Evolutionary conservation across 2,888 invertebrate genomes (phyloP), one percentile per base, ranked within the genome.

Genomic region (Phymatocera aterrima): DNA sequence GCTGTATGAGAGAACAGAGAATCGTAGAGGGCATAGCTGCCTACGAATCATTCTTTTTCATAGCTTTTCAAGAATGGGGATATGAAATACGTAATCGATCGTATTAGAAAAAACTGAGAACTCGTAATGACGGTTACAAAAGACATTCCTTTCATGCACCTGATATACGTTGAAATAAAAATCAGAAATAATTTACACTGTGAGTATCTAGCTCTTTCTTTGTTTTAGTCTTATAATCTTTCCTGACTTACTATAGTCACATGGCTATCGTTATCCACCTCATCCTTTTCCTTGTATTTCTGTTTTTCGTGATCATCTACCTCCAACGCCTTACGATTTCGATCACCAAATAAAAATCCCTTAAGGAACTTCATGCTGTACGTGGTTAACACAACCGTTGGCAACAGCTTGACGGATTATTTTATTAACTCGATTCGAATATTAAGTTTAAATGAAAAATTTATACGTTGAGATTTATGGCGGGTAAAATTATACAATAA

Each of bases 331-430:
- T 64, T 31, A 48, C 75, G 79, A 12, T 51, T 21, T 10, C 54
- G 65, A 37, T 83, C 77, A 10, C 83, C 83, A 64, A 84, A 83
- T 54, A 85, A 83, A 15, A 84, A 83, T 2, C 80, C 80, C 43
- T 80, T 81, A 37, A 85, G 78, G 31, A 83, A 81, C 77, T 82
- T 82, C 81, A 82, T 80, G 61, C 81, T 79, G 46, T 77, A 80
- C 12, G 80, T 81, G 48, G 70, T 54, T 12, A 81, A 75, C 28
- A 83, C 80, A 21, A 81, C 80, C 21, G 80, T 79, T 15, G 81
- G 80, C 64, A 83, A 81, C 72, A 78, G 78, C 6, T 34, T 60
- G 5, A 24, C 12, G 57, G 54, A n/a, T 54, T 37, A 46, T 68
- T 28, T 54, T 37, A 46, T 68, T 28, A 28, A 15, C 24, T 34